Conservation (phyloP, 2,797 vertebrate genomes). For the Limosa lapponica region DNA sequence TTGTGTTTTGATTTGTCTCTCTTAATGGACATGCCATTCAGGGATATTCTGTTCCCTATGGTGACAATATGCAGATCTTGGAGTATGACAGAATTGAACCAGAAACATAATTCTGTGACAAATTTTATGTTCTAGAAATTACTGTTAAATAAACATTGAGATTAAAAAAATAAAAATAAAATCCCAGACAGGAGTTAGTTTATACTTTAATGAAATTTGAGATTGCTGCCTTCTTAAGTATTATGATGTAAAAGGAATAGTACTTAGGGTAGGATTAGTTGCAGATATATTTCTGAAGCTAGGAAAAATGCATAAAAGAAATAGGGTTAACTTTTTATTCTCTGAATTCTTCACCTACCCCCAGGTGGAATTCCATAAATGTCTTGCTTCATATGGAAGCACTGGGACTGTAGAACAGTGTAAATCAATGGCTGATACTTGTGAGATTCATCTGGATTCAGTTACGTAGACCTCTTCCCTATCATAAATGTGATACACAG, state of each 20-base stretch:
- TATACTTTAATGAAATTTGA: neutral
- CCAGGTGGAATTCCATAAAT: neutral
- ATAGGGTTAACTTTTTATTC: neutral
- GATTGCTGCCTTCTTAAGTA: neutral
- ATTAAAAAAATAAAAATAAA: neutral
- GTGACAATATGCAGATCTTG: neutral
- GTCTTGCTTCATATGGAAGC: neutral
- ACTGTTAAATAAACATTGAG: neutral
- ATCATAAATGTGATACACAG: neutral
- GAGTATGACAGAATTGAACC: neutral
- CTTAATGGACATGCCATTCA: neutral
- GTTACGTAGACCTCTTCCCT: neutral
- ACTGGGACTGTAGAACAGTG: neutral
- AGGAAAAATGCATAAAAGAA: slow-evolving; percentile 18
- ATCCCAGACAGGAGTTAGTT: neutral
- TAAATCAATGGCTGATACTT: neutral
- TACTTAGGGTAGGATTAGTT: neutral
- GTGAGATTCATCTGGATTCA: neutral
- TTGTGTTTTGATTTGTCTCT: neutral
- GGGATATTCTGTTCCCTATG: neutral
- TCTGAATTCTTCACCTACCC: neutral
- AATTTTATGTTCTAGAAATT: neutral
- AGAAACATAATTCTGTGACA: neutral
- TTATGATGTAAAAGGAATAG: neutral
- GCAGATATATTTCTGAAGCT: neutral